Percentiles rank a stretch among this genome's conserved stretches.
Evolutionary conservation across 2,888 invertebrate species (phyloP).

Genomic region (Cyclophora albipunctata): DNA sequence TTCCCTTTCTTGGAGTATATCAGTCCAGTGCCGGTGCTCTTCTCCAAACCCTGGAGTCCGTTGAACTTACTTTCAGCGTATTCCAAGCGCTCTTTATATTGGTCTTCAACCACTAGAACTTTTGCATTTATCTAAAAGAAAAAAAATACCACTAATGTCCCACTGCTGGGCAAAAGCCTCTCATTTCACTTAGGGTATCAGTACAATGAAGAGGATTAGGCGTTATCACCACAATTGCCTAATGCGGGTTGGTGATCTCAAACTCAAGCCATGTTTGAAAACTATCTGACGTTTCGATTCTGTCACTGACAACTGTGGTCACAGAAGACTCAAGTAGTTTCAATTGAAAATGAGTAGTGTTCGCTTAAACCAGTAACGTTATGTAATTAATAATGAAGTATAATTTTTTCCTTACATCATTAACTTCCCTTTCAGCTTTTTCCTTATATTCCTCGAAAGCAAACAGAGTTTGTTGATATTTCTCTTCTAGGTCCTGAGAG

Average conservation of each 20-base stretch:
- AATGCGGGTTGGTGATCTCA: too few relatives aligned
- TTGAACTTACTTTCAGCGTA: conserved; percentile 49
- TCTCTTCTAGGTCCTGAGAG: conserved; percentile 57
- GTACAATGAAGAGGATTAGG: too few relatives aligned
- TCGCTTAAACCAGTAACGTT: too few relatives aligned
- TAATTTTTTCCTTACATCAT: conserved; percentile 37
- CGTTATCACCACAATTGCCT: too few relatives aligned
- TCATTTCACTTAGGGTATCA: neutral
- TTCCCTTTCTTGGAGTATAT: conserved; percentile 67
- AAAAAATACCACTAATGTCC: neutral
- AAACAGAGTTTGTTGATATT: conserved; percentile 53
- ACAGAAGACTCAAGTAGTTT: too few relatives aligned
- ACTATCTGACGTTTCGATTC: too few relatives aligned
- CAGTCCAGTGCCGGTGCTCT: conserved; percentile 53
- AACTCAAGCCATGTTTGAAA: too few relatives aligned
- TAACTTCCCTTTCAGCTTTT: conserved; percentile 49
- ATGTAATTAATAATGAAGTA: too few relatives aligned
- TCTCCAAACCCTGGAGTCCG: conserved; percentile 47
- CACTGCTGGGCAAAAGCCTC: neutral
- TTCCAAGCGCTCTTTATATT: conserved; percentile 34
- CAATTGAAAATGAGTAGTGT: too few relatives aligned
- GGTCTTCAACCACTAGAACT: conserved; percentile 39
- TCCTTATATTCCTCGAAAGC: conserved; percentile 52
- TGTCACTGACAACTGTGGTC: too few relatives aligned
- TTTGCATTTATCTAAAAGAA: conserved; percentile 45